phyloP scores from a whole-genome alignment of 1,140 invertebrate species.

The Drosophila cardini region DNA sequence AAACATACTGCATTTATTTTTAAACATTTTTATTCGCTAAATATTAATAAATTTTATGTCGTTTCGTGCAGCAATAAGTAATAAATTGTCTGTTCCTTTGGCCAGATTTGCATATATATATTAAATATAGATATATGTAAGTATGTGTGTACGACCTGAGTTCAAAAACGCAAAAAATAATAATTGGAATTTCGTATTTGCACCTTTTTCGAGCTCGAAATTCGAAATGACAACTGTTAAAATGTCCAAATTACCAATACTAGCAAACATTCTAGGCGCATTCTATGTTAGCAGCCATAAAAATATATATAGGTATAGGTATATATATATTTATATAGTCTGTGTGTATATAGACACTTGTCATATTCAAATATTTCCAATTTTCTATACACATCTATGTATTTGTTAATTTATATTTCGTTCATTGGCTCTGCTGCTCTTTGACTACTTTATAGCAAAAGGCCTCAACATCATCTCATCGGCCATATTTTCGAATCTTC shows the following conservation, averaged over 20 bases:
- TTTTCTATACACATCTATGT: constrained; percentile 59
- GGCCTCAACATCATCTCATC: constrained; percentile 40
- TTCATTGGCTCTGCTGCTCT: constrained; percentile 65
- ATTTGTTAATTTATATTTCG: constrained; percentile 70
- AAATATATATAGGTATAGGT: constrained; percentile 27
- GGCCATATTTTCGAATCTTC: constrained; percentile 72
- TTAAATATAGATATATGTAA: constrained; percentile 13
- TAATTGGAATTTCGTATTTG: constrained; percentile 51
- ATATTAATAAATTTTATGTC: constrained; percentile 81
- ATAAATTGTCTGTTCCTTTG: constrained; percentile 68
- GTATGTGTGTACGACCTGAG: constrained; percentile 51
- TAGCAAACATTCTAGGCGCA: constrained; percentile 15
- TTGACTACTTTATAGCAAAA: constrained; percentile 64
- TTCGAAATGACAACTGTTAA: constrained; percentile 79
- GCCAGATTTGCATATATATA: constrained; percentile 21
- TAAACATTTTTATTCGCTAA: constrained; percentile 70
- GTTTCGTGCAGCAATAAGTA: constrained; percentile 69
- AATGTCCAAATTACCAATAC: constrained; percentile 45
- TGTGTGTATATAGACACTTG: constrained; percentile 39
- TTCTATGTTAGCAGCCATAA: constrained; percentile 37
- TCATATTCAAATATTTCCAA: constrained; percentile 77
- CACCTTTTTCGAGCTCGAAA: constrained; percentile 74
- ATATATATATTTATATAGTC: constrained; percentile 20
- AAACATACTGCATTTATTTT: constrained; percentile 66
- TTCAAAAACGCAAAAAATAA: constrained; percentile 39